A percentile compares a stretch with the other conserved stretches of the same genome.
phyloP scores from a whole-genome alignment of 2,113 vertebrate genomes.

The mouse (Mus musculus) region GRCm39 chr5:97272001-97272500 shows the following conservation, averaged over 20 bases:
- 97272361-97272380: not conserved
- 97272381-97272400: not conserved
- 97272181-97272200: not conserved
- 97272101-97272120: not conserved
- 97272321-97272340: not conserved
- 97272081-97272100: not conserved
- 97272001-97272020: too few species aligned
- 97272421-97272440: not conserved
- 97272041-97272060: not conserved
- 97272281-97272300: not conserved
- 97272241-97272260: not conserved
- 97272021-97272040: not conserved
- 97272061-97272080: not conserved
- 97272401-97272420: not conserved
- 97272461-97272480: constrained; percentile 37
- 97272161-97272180: not conserved
- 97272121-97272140: not conserved
- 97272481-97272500: constrained; percentile 3
- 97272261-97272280: not conserved
- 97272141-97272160: not conserved
- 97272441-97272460: not conserved
- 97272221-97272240: not conserved
- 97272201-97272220: not conserved
- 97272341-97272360: not conserved
- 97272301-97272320: not conserved